A percentile compares a stretch with the other conserved stretches of the same genome.
These are phyloP conservation scores for Cantharis flavilabris DNA, from an alignment of 2,888 invertebrate species.

Conservation along the genomic window DNA sequence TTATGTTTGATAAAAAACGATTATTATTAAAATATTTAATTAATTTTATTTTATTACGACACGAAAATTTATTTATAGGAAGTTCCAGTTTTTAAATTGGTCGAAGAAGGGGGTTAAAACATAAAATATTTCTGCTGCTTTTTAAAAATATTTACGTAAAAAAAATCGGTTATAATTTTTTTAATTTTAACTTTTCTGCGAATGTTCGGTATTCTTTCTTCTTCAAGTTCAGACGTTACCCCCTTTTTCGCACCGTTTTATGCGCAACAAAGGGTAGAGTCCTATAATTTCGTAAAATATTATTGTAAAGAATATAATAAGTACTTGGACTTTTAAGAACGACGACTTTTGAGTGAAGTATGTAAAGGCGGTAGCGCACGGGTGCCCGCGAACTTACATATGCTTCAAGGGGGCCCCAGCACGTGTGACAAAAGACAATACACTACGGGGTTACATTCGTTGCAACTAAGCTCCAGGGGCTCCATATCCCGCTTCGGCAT, in stretches of 20 bases:
- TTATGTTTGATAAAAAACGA: background rate
- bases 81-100: background rate
- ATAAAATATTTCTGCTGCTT: too few relatives aligned
- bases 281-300: slow-evolving; percentile 3
- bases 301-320: slow-evolving; percentile 21
- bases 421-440: slow-evolving; percentile 44
- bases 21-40: background rate
- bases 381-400: slow-evolving; percentile 39
- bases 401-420: slow-evolving; percentile 37
- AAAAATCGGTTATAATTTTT: background rate
- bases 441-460: slow-evolving; percentile 30
- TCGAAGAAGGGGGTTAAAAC: background rate
- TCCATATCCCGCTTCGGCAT: slow-evolving; percentile 41
- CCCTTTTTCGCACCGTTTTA: background rate
- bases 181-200: background rate
- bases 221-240: background rate
- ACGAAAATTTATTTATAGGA: background rate
- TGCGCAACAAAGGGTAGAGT: background rate
- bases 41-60: background rate
- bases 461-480: slow-evolving; percentile 36
- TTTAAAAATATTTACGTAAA: too few relatives aligned
- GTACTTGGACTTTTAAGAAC: slow-evolving; percentile 19
- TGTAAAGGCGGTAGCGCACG: slow-evolving; percentile 37
- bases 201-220: background rate
- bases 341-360: slow-evolving; percentile 27